Base-by-base conservation (phyloP, 2,888 invertebrate genomes). In the Candidula unifasciata region DNA sequence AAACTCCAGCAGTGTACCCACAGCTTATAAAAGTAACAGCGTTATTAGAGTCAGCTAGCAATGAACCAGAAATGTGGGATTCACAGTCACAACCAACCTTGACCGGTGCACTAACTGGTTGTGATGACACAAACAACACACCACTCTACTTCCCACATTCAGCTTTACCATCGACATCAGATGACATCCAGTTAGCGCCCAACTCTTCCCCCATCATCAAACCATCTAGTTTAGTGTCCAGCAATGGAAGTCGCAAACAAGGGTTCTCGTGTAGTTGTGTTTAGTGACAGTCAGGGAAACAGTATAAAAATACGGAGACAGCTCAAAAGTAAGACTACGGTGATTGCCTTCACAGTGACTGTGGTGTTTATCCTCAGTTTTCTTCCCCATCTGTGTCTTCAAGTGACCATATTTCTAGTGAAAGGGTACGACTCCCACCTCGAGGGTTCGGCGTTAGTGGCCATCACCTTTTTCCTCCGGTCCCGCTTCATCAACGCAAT, bases 401-500 rank as follows among this genome's bases (percentile, higher is more conserved):
- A 88, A 71, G 85, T 89, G 30, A 52, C 87, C 0, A 86, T 88
- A 2, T 87, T 88, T 33, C 24, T 88, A 24, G 85, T 87, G 24
- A 84, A 87, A 35, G 84, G 85, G 35, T 87, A 88, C 78, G 87
- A 88, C 21, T 80, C 86, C 24, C 16, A 84, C 24, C 74, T 83
- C 37, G 80, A 78, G 3, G 84, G 88, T 27, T 78, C 87, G 0
- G 82, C 85, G 5, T 85, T 87, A 24, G 86, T 87, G 27, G 13
- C 87, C 6, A 90, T 89, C 82, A 89, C 90, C 78, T 88, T 89
- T 18, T 89, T 90, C 81, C 77, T 91, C 0, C 87, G 90, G 84
- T 90, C 90, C 13, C 90, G 88, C 77, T 90, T 90, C 54, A 83
- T 91, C 37, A 91, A 90, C 86, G 88, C 88, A 54, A 86, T 89